Evolutionary conservation across 1,140 invertebrate species (phyloP).

Genomic region (Scylla paramamosain): DNA sequence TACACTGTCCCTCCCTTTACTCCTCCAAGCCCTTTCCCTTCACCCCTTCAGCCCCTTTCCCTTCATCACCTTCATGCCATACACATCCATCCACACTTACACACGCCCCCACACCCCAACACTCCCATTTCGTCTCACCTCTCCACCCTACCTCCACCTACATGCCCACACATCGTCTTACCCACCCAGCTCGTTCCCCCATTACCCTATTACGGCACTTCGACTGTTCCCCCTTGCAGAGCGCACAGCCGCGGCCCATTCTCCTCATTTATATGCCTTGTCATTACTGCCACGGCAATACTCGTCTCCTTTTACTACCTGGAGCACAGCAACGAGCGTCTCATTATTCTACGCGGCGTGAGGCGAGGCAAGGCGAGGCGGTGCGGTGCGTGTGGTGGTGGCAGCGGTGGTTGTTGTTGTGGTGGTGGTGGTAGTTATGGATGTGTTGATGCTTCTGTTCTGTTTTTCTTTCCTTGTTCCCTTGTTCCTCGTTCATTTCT

Average conservation of each 20-base stretch:
- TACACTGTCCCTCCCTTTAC: background rate
- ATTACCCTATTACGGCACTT: background rate
- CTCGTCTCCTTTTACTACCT: constrained; percentile 15
- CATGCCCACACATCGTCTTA: background rate
- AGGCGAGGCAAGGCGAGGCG: background rate
- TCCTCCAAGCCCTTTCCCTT: background rate
- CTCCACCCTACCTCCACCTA: background rate
- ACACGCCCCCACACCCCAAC: background rate
- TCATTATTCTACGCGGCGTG: background rate
- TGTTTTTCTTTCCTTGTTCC: background rate
- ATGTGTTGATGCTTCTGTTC: background rate
- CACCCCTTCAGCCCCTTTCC: background rate
- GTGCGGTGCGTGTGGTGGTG: background rate
- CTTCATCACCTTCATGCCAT: background rate
- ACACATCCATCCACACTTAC: too few relatives aligned
- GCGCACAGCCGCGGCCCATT: background rate
- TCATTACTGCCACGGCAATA: background rate
- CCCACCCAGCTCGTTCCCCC: background rate
- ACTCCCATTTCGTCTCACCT: background rate
- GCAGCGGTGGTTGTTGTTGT: background rate
- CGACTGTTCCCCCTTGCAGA: background rate
- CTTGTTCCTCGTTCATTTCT: too few relatives aligned
- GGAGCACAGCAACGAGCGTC: background rate
- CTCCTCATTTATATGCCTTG: constrained; percentile 3
- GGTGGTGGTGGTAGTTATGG: background rate